Evolutionary conservation across 2,113 vertebrate genomes (phyloP), one percentile per base, ranked within the genome.

Genomic region (Dipodomys stephensi): DNA sequence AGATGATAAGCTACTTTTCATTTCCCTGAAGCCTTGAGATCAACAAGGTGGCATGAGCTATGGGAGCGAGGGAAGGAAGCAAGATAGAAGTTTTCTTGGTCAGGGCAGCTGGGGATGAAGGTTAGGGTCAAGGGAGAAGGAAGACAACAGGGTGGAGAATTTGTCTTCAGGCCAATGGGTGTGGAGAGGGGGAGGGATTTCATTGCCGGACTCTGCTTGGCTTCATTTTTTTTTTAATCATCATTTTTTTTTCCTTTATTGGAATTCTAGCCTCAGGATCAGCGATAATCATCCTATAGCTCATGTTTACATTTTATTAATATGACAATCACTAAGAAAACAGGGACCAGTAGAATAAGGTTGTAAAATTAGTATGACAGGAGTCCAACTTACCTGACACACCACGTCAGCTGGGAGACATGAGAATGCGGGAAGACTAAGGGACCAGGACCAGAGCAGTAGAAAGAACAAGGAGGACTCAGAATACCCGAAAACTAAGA

Each of bases 1-100:
- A 73, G 90, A 95, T 79, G 95, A 84, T 88, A 87, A 92, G 90
- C 64, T 87, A 46, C 73, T 90, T 87, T 74, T 94, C 91, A 83
- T 90, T 94, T 90, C 83, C 87, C 71, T 12, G 44, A 88, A 95
- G 78, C 28, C 60, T 68, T 22, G 79, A 68, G 88, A 90, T 80
- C 92, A 80, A 76, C 91, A 92, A 78, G 49, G 71, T 83, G 74
- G 10, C 64, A 0, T 76, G 39, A 83, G 67, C 83, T 80, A 20
- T 57, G 80, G 79, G 85, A 74, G 4, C 0, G 5, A 62, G 71
- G 60, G 65, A 44, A 88, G 57, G n/a, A 87, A 84, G 57, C 1
- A 1, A 72, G 85, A 72, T 2, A 19, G 67, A 7, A 19, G 57
- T 62, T 76, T 69, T 79, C 88, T 84, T 76, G 60, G 74, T 68